These are phyloP conservation scores for Drosophila birchii DNA, from an alignment of 2,888 invertebrate species.

Conservation along the genomic window DNA sequence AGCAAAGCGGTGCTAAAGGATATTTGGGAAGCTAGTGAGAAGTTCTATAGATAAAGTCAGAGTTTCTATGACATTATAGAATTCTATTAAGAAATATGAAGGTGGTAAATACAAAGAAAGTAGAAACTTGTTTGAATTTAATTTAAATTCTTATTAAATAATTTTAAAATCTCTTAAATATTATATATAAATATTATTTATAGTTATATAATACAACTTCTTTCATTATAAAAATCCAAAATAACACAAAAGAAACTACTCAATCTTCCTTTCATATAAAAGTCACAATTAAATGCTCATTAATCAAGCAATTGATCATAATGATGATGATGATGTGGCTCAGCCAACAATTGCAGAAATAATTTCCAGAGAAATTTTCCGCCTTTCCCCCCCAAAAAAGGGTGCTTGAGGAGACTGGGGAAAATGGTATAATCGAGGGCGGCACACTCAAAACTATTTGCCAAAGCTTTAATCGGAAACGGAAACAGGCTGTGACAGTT, in stretches of 20 bases:
- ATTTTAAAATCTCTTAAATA: background rate
- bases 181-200: background rate
- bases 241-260: background rate
- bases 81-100: background rate
- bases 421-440: constrained; percentile 7
- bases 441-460: constrained; percentile 73
- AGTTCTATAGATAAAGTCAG: background rate
- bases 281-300: constrained; percentile 74
- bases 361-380: constrained; percentile 70
- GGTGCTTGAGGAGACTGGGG: background rate
- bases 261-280: constrained; percentile 35
- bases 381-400: constrained; percentile 28
- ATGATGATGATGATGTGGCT: constrained; percentile 12
- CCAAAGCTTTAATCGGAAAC: constrained; percentile 79
- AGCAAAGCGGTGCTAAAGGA: too few relatives aligned
- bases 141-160: too few relatives aligned
- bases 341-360: constrained; percentile 68
- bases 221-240: background rate
- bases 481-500: constrained; percentile 79
- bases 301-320: constrained; percentile 73
- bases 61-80: background rate
- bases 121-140: background rate
- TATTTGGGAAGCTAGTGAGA: background rate
- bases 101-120: background rate
- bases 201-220: background rate